These are phyloP conservation scores for Cynaeus angustus DNA, from an alignment of 2,888 invertebrate species.

Conservation along the genomic window DNA sequence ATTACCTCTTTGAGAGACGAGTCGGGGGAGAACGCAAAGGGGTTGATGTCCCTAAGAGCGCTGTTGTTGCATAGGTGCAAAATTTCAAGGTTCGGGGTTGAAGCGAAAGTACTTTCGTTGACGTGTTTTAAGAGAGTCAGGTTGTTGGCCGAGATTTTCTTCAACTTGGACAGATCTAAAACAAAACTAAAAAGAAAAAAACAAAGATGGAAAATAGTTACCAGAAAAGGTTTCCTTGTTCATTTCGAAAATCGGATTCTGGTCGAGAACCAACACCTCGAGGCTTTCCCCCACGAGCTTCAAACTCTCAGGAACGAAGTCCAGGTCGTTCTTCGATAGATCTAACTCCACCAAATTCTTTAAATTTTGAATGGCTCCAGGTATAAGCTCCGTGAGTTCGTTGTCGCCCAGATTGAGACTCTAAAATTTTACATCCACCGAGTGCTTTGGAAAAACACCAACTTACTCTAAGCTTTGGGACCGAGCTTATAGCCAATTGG, in stretches of 20 bases:
- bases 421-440: constrained; percentile 54
- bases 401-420: constrained; percentile 71
- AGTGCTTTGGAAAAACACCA: constrained; percentile 5
- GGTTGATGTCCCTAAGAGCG: constrained; percentile 72
- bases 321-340: constrained; percentile 77
- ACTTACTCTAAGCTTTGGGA: constrained; percentile 21
- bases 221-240: constrained; percentile 77
- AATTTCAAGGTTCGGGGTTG: constrained; percentile 61
- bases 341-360: constrained; percentile 74
- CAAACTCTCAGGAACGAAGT: constrained; percentile 76
- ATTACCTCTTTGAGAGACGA: constrained; percentile 72
- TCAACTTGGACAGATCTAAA: constrained; percentile 74
- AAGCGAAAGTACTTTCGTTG: constrained; percentile 64
- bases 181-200: too few relatives aligned
- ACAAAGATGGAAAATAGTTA: constrained; percentile 66
- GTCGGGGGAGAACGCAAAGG: constrained; percentile 73
- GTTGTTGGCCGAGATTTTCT: constrained; percentile 77
- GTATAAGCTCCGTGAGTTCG: constrained; percentile 75
- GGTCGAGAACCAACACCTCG: constrained; percentile 76
- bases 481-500: constrained; percentile 73
- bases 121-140: constrained; percentile 75
- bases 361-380: constrained; percentile 73
- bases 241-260: constrained; percentile 76
- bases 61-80: constrained; percentile 64
- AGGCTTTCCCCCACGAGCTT: constrained; percentile 74